Evolutionary conservation across 2,797 vertebrate genomes (phyloP), one percentile per base, ranked within the genome.

Genomic region (Harpagifer antarcticus): DNA sequence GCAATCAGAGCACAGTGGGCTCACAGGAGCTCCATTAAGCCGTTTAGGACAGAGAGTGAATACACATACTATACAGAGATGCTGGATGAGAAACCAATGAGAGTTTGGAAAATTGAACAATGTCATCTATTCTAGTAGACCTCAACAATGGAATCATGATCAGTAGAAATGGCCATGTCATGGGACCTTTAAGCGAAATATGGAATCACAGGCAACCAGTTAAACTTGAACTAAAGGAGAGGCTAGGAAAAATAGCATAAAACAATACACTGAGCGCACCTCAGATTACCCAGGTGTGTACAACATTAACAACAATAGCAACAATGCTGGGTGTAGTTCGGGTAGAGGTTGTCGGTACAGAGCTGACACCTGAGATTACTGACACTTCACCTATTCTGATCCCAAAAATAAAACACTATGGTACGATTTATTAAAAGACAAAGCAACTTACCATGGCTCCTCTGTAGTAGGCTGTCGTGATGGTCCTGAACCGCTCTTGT

Each of bases 401-500:
- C 45, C 15, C 19, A 62, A 7, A 62, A 23, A 66, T 40, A 5
- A 77, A 40, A 37, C 33, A 1, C 49, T 66, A 47, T 3, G 64
- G 12, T 23, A 13, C 47, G 52, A 54, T 16, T 48, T 43, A 16
- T 57, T 66, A 44, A 40, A 9, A 27, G 5, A 60, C 0, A 0
- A 27, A 15, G 11, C 9, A 27, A 80, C 89, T 81, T 92, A 97
- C 97, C 98, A 99, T 99, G 1, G 98, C 98, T 65, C 98, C 98
- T 86, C 98, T 87, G 95, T 99, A 99, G 89, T 99, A 99, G 64
- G 98, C 97, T 0, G 98, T 99, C 0, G 98, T 99, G 93, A 99
- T 99, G 16, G 98, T 99, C 79, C 97, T 96, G 86, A 99, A 99
- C 0, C 97, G 92, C 85, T 99, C 98, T 90, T 99, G 98, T 60